These are phyloP conservation scores for Buphagus erythrorhynchus DNA, from an alignment of 2,797 vertebrate species.

Conservation along the genomic window DNA sequence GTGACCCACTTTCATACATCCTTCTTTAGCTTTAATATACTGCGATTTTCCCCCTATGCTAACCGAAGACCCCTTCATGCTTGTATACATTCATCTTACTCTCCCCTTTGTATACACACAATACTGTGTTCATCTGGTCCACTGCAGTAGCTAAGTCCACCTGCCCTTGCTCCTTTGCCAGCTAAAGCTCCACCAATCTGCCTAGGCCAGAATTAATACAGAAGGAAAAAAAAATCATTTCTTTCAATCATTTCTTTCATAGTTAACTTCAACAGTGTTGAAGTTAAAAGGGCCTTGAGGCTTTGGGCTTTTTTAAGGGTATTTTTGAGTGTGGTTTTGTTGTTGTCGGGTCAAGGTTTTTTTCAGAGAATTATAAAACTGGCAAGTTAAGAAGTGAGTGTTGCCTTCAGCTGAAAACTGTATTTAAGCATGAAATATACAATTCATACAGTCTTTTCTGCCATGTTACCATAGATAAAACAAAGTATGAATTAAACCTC, in stretches of 20 bases:
- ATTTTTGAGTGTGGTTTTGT: neutral
- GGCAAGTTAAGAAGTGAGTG: neutral
- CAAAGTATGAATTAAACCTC: conserved; percentile 13
- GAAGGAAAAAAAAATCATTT: neutral
- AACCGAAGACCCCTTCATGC: neutral
- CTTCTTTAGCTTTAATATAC: neutral
- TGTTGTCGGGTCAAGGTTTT: neutral
- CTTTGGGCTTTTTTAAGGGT: neutral
- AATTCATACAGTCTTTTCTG: neutral
- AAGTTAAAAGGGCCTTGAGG: neutral
- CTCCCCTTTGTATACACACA: neutral
- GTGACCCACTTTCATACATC: conserved; percentile 45
- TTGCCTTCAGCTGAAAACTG: conserved; percentile 1
- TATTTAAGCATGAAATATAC: conserved; percentile 7
- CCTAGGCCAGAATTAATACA: neutral
- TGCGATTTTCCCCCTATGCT: rapidly evolving
- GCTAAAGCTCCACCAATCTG: neutral
- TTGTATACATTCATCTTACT: neutral
- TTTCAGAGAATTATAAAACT: neutral
- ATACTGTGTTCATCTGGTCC: neutral
- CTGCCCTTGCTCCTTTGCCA: neutral
- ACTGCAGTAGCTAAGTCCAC: neutral
- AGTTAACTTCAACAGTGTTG: neutral
- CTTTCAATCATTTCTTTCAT: neutral
- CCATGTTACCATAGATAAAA: neutral